Conservation (phyloP, 1,140 invertebrate genomes). For the Drosophila bifasciata region DNA sequence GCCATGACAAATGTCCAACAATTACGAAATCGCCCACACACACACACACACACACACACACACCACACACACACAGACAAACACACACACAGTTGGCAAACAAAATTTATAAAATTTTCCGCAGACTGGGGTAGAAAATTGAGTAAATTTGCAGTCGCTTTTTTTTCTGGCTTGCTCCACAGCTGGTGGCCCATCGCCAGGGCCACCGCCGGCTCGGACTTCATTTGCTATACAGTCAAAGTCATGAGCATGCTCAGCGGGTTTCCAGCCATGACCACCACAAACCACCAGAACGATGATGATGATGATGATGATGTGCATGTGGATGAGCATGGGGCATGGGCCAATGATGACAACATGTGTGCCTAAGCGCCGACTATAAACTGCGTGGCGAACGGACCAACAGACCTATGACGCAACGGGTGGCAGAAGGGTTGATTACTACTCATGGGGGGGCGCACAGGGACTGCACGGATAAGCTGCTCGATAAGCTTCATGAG, state of each 20-base stretch:
- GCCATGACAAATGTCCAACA: conserved; percentile 51
- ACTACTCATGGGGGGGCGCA: conserved; percentile 17
- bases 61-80: not conserved
- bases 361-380: conserved; percentile 64
- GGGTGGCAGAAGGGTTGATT: conserved; percentile 32
- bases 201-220: conserved; percentile 20
- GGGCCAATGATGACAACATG: conserved; percentile 64
- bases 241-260: conserved; percentile 69
- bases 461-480: conserved; percentile 23
- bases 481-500: conserved; percentile 28
- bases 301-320: conserved; percentile 34
- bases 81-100: conserved; percentile 11
- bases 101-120: conserved; percentile 64
- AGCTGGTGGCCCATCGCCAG: too few species aligned
- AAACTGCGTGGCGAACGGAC: conserved; percentile 48
- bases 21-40: conserved; percentile 34
- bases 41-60: not conserved
- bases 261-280: conserved; percentile 36
- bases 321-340: not conserved
- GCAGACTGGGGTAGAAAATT: conserved; percentile 43
- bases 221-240: conserved; percentile 68
- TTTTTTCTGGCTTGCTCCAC: conserved; percentile 44
- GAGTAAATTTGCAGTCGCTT: conserved; percentile 52
- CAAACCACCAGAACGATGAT: conserved; percentile 24
- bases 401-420: conserved; percentile 6